These are phyloP conservation scores for Mormyrus iriodes DNA, from an alignment of 2,113 vertebrate species.

Conservation along the genomic window DNA sequence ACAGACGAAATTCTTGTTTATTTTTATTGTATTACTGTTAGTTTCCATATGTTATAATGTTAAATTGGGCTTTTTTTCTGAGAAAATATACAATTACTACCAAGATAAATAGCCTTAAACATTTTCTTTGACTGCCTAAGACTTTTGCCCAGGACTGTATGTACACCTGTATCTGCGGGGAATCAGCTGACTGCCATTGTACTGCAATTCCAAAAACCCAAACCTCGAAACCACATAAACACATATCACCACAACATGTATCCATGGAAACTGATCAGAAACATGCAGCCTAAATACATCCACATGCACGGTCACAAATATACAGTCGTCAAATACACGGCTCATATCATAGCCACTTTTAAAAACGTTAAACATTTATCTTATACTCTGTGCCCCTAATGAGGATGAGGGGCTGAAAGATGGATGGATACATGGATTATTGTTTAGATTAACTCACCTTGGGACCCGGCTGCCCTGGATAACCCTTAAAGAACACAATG, in stretches of 20 bases:
- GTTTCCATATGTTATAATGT: too few species aligned
- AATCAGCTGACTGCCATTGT: neutral
- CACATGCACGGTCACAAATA: neutral
- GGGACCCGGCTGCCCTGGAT: slow-evolving; percentile 28
- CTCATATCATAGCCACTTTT: neutral
- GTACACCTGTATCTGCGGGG: neutral
- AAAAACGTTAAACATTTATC: neutral
- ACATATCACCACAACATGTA: neutral
- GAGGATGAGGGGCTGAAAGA: neutral
- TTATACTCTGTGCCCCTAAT: neutral
- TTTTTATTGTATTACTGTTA: too few species aligned
- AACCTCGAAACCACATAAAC: neutral
- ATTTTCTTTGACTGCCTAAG: too few species aligned
- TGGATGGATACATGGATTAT: neutral
- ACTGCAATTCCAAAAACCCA: neutral
- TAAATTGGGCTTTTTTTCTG: too few species aligned
- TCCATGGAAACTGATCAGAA: neutral
- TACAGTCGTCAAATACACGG: neutral
- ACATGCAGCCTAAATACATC: neutral
- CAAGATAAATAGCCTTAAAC: too few species aligned
- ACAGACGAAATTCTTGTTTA: too few species aligned
- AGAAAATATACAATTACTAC: too few species aligned
- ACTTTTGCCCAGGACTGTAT: too few species aligned
- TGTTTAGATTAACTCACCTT: slow-evolving; percentile 15
- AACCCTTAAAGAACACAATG: slow-evolving; percentile 33